Base-by-base conservation (phyloP, 2,113 vertebrate species). In the Prionailurus viverrinus region DNA sequence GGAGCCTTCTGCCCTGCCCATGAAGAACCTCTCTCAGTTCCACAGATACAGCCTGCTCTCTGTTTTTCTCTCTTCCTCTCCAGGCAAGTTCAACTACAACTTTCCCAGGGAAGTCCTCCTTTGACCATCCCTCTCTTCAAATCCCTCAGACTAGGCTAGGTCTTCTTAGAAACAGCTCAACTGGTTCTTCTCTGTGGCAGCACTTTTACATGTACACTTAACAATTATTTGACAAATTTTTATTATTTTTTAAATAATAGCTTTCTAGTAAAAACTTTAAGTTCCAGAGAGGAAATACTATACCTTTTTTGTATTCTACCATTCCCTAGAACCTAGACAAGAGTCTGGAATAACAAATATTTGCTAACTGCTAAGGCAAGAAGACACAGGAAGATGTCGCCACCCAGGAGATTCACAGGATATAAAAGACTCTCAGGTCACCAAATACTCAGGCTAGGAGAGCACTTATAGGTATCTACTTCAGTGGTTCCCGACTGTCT, bases 321-420 rank as follows among this genome's bases (percentile, higher is more conserved):
- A 76, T 45, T 95, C 31, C 55, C 27, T 14, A 92, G 41, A 63
- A n/a, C 18, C 27, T 9, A 71, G 31, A 80, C 48, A 83, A 94
- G 76, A 88, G 19, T 92, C 23, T 51, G 39, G 95, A 94, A 95
- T 11, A 81, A 78, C 76, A 95, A 94, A 84, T 68, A 92, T 74
- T 53, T 74, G 41, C 41, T 88, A 86, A 63, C 14, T 68, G 19
- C 36, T 87, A 92, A 94, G 27, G 21, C 31, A 74, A 87, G 71
- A 74, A 84, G n/a, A 94, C 5, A 69, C 27, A 79, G 39, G 13
- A 88, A 61, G 19, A 90, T 63, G 48, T 2, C 33, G 79, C 29
- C 39, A 78, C 25, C 25, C 39, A 78, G 23, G 68, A 94, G 48
- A 82, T 1, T 76, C 45, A 61, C 3, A 83, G 86, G 27, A 68